phyloP scores from a whole-genome alignment of 1,140 invertebrate genomes.

The Caerostris darwini region DNA sequence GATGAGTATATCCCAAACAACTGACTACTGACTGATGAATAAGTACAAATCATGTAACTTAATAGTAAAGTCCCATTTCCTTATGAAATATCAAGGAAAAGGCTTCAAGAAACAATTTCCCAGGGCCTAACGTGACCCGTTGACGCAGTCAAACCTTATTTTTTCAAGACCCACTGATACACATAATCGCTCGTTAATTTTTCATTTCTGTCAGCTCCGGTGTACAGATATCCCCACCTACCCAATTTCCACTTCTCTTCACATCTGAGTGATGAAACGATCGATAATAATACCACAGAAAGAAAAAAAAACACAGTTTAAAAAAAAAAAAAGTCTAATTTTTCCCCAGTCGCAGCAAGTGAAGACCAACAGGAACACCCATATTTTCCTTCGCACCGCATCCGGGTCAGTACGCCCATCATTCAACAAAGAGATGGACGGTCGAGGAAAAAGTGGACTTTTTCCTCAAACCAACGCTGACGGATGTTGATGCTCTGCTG shows the following conservation, averaged over 20 bases:
- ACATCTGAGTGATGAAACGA: conserved; percentile 10
- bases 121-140: not conserved
- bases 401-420: conserved; percentile 40
- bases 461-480: conserved; percentile 42
- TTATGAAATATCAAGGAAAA: not conserved
- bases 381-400: not conserved
- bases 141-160: not conserved
- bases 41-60: too few relatives aligned
- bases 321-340: not conserved
- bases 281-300: not conserved
- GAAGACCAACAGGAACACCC: not conserved
- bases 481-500: conserved; percentile 4
- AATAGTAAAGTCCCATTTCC: not conserved
- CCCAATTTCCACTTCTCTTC: not conserved
- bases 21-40: too few relatives aligned
- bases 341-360: not conserved
- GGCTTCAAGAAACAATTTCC: not conserved
- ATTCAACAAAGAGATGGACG: not conserved
- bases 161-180: not conserved
- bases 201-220: not conserved
- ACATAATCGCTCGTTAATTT: not conserved
- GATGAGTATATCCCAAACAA: too few relatives aligned
- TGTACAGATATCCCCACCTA: not conserved
- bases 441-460: not conserved
- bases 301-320: not conserved